A percentile compares a stretch with the other conserved stretches of the same genome.
phyloP scores from a whole-genome alignment of 2,113 vertebrate genomes.

The Climacteris rufus region DNA sequence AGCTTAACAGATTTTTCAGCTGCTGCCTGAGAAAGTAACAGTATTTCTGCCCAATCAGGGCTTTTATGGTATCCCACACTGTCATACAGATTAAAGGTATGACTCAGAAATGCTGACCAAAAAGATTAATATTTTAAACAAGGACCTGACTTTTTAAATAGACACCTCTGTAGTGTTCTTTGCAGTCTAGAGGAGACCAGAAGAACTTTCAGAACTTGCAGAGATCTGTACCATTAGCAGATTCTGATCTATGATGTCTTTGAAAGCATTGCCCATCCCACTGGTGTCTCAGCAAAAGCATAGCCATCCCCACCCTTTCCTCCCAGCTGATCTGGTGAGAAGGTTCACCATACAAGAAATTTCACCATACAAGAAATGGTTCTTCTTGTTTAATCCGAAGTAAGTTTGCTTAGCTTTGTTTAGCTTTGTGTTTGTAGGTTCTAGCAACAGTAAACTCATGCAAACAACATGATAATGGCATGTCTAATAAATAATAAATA shows the following conservation, averaged over 20 bases:
- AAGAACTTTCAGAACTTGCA: background rate
- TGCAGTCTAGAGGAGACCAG: background rate
- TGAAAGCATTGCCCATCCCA: background rate
- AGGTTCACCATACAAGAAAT: background rate
- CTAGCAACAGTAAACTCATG: background rate
- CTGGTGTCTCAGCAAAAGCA: too few relatives aligned
- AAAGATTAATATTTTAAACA: background rate
- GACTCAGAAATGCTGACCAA: background rate
- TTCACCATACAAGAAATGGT: too few relatives aligned
- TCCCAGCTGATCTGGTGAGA: background rate
- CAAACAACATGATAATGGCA: background rate
- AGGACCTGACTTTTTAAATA: background rate
- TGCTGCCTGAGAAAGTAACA: background rate
- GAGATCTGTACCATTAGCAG: background rate
- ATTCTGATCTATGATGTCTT: background rate
- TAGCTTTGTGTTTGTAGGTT: background rate
- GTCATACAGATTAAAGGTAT: background rate
- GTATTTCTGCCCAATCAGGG: background rate
- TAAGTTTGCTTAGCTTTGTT: background rate
- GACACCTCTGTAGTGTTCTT: background rate
- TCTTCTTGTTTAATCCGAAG: background rate
- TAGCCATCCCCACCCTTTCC: background rate
- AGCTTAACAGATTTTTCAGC: background rate
- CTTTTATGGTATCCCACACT: background rate
- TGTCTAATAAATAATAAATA: background rate